phyloP scores from a whole-genome alignment of 2,888 invertebrate species.

The Agrochola lota region DNA sequence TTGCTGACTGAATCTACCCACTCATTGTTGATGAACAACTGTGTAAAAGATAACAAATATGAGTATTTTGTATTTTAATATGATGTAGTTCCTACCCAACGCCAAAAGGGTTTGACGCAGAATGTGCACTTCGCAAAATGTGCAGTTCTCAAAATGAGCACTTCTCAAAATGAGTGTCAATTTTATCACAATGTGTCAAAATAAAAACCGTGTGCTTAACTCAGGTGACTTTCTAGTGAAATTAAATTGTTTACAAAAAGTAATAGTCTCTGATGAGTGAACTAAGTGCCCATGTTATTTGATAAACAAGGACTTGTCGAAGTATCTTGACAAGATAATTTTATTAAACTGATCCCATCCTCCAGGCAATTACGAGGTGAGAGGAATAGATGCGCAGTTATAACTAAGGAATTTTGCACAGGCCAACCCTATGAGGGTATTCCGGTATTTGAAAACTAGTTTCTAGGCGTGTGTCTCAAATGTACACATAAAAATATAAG shows the following conservation, averaged over 20 bases:
- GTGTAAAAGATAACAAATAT: not conserved
- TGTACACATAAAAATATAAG: not conserved
- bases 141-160: too few species aligned
- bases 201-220: too few species aligned
- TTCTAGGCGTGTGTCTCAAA: not conserved
- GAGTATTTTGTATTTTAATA: not conserved
- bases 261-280: not conserved
- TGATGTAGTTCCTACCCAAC: not conserved
- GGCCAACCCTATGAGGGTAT: not conserved
- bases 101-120: too few species aligned
- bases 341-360: constrained; percentile 9
- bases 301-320: not conserved
- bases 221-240: not conserved
- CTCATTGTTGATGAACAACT: constrained; percentile 94
- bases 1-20: constrained; percentile 95
- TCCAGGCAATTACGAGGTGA: not conserved
- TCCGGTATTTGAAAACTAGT: not conserved
- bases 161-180: too few species aligned
- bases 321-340: not conserved
- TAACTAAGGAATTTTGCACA: not conserved
- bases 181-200: too few species aligned
- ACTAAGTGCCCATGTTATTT: not conserved
- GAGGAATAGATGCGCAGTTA: not conserved
- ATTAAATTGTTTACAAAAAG: not conserved
- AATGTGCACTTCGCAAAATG: too few species aligned